Evolutionary conservation across 2,797 vertebrate genomes (phyloP).

Genomic region (Cottoperca gobio): DNA sequence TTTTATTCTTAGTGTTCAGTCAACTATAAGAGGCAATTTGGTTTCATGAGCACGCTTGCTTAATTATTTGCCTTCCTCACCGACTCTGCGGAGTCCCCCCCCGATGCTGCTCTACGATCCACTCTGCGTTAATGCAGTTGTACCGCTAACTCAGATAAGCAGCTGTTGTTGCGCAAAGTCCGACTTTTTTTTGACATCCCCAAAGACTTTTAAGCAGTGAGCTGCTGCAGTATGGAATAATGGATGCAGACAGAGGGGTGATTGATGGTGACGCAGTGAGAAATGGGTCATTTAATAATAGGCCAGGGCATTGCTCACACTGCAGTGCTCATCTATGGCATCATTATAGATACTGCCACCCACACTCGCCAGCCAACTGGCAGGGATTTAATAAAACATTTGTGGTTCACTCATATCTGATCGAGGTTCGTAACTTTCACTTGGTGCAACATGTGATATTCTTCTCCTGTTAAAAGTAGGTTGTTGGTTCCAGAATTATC

Average conservation of each 20-base stretch:
- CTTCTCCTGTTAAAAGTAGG: neutral
- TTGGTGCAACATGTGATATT: neutral
- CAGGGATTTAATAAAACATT: constrained; percentile 3
- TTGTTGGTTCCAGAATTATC: constrained; percentile 1
- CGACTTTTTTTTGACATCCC: constrained; percentile 1
- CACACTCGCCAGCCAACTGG: constrained; percentile 21
- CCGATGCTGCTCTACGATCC: neutral
- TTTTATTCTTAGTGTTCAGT: neutral
- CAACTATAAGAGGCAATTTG: neutral
- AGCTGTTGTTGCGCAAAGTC: neutral
- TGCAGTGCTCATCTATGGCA: constrained; percentile 39
- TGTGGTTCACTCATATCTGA: constrained; percentile 43
- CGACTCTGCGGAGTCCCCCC: neutral
- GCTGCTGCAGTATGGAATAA: neutral
- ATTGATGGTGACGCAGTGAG: constrained; percentile 38
- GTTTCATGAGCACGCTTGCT: neutral
- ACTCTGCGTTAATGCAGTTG: neutral
- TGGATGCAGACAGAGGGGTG: constrained; percentile 14
- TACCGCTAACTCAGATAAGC: neutral
- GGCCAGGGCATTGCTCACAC: constrained; percentile 39
- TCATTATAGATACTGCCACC: constrained; percentile 36
- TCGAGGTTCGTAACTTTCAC: constrained; percentile 15
- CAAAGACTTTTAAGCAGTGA: neutral
- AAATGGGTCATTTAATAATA: constrained; percentile 65
- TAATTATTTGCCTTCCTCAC: neutral